Base-by-base conservation (phyloP, 2,797 vertebrate species). In the Oophaga sylvatica region DNA sequence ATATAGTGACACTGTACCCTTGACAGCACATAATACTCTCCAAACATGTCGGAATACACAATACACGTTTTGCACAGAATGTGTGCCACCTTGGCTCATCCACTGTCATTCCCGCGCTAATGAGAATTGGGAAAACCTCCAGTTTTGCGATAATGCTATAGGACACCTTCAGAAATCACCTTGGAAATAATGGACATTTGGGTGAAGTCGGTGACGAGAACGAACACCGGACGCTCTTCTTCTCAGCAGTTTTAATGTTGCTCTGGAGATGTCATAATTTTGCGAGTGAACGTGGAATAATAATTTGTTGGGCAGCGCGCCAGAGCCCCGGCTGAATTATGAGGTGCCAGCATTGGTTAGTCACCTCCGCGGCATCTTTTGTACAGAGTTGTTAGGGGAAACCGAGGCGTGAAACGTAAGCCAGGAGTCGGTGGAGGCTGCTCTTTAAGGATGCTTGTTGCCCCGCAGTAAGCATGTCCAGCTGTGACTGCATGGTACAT, bases 221-320 rank as follows among this genome's bases (percentile, higher is more conserved):
- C 63, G 35, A 76, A 77, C 29, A 48, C 26, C 2, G 83, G 15
- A 31, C 9, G 41, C 20, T 76, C 73, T 75, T 73, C 20, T 45
- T 75, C 16, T 84, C 48, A 48, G 81, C 59, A 13, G 35, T 65
- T 63, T 48, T 77, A 84, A 77, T 77, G 71, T 84, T 53, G 71
- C 71, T 84, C 83, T 20, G 56, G 71, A 84, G 83, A 77, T 76
- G 83, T 84, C 71, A 84, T 84, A 63, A 84, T 84, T 60, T 84
- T 77, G 56, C 5, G 15, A 84, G 59, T 19, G 59, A 75, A 77
- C 45, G 83, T 84, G 20, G 71, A 77, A 84, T 77, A 84, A 84
- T 84, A 76, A 84, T 84, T 76, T 75, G 59, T 77, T 22, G 83
- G 83, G 83, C 83, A 65, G 41, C 15, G 41, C 31, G 83, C 83